Conservation (phyloP, 2,113 vertebrate species). For the Seriola dumerili region DNA sequence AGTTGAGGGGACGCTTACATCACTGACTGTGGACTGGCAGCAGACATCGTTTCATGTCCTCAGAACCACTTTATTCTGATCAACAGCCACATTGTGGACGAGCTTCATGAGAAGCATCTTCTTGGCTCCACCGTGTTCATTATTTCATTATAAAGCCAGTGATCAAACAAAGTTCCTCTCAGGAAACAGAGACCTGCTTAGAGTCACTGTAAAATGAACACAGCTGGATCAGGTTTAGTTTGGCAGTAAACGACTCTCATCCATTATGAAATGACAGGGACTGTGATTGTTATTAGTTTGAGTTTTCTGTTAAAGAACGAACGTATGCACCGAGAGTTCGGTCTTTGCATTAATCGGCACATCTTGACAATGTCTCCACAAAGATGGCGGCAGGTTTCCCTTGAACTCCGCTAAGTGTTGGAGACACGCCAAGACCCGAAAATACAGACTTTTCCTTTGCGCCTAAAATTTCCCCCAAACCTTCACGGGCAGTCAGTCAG, state of each 20-base stretch:
- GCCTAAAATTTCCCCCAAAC: neutral
- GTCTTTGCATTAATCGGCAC: neutral
- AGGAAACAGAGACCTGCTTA: constrained; percentile 23
- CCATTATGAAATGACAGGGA: constrained; percentile 8
- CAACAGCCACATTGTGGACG: neutral
- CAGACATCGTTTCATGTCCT: constrained; percentile 10
- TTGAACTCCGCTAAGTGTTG: neutral
- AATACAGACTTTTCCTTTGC: neutral
- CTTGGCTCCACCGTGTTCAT: neutral
- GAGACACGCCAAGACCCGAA: neutral
- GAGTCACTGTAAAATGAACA: neutral
- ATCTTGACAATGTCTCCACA: neutral
- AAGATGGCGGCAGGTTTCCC: neutral
- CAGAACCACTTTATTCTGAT: constrained; percentile 17
- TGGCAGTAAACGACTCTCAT: constrained; percentile 7
- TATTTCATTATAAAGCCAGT: neutral
- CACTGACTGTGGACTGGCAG: constrained; percentile 10
- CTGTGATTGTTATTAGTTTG: constrained; percentile 5
- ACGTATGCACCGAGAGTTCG: neutral
- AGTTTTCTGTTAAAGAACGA: neutral
- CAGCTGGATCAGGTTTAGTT: constrained; percentile 37
- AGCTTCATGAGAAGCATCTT: constrained; percentile 20
- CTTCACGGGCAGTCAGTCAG: neutral
- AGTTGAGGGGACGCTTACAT: constrained; percentile 13
- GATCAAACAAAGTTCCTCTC: constrained; percentile 16